Evolutionary conservation across 2,113 vertebrate genomes (phyloP).

Genomic region (Hippocampus zosterae): DNA sequence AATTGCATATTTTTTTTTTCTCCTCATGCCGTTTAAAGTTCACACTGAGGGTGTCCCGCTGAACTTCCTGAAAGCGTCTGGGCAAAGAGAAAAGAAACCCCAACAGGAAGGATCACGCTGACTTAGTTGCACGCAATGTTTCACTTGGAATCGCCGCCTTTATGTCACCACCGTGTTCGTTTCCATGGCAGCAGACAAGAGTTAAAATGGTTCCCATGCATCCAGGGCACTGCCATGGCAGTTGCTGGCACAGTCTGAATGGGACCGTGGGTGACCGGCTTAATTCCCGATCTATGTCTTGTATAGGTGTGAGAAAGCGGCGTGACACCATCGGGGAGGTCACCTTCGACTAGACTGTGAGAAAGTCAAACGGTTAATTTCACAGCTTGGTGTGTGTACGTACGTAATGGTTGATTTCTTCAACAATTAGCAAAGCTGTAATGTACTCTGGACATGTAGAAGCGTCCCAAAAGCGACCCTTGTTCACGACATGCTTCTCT

Average conservation of each 20-base stretch:
- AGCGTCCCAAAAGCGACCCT: neutral
- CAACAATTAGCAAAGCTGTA: neutral
- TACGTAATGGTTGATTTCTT: neutral
- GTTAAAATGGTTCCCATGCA: conserved; percentile 44
- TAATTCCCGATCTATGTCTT: conserved; percentile 20
- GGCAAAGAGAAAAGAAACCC: neutral
- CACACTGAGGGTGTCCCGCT: neutral
- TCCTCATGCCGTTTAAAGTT: neutral
- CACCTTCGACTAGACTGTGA: neutral
- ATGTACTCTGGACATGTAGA: neutral
- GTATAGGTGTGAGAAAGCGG: conserved; percentile 10
- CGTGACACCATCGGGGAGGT: neutral
- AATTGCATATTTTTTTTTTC: no score
- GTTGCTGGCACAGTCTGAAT: conserved; percentile 50
- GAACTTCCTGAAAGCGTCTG: neutral
- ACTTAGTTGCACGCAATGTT: conserved; percentile 29
- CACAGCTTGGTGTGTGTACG: neutral
- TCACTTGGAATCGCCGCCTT: conserved; percentile 24
- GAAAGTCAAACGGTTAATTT: neutral
- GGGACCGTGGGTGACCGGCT: conserved; percentile 20
- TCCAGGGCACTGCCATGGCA: conserved; percentile 49
- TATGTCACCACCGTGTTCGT: conserved; percentile 35
- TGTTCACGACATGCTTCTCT: neutral
- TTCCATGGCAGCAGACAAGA: conserved; percentile 55
- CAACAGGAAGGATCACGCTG: conserved; percentile 10